A percentile compares a stretch with the other conserved stretches of the same genome.
Conservation (phyloP, 2,888 invertebrate genomes). For the Lycophotia porphyrea region DNA sequence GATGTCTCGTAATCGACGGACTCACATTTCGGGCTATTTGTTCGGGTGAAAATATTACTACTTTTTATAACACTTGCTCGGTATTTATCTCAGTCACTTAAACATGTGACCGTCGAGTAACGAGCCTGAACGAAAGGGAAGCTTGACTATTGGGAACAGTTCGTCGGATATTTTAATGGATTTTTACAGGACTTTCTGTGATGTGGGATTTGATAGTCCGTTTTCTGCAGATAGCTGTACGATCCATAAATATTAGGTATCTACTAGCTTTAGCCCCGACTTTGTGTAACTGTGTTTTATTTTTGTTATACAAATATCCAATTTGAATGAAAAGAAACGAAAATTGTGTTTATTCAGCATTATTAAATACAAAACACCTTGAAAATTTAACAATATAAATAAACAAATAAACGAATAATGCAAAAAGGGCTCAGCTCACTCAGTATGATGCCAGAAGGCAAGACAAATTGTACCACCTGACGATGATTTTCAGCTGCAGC, state of each 20-base stretch:
- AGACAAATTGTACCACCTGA: too few species aligned
- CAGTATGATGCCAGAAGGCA: too few species aligned
- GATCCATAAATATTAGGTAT: neutral
- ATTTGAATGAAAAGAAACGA: neutral
- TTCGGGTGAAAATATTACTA: slow-evolving; percentile 73
- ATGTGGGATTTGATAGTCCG: neutral
- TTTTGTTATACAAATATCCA: neutral
- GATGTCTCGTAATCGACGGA: slow-evolving; percentile 80
- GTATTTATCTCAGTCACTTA: slow-evolving; percentile 51
- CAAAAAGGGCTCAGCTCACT: too few species aligned
- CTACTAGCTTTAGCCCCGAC: neutral
- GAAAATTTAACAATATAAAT: too few species aligned
- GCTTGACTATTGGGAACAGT: neutral
- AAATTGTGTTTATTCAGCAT: too few species aligned
- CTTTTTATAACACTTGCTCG: slow-evolving; percentile 65
- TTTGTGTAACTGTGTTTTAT: neutral
- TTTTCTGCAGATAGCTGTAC: neutral
- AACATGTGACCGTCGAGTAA: slow-evolving; percentile 37
- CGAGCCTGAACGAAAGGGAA: slow-evolving; percentile 16
- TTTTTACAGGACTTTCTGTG: neutral
- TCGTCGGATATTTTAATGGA: neutral
- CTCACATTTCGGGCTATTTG: slow-evolving; percentile 76
- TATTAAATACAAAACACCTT: too few species aligned
- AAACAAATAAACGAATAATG: too few species aligned
- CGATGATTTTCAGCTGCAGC: too few species aligned